Evolutionary conservation across 2,888 invertebrate genomes (phyloP).

Genomic region (Anarsia innoxiella): DNA sequence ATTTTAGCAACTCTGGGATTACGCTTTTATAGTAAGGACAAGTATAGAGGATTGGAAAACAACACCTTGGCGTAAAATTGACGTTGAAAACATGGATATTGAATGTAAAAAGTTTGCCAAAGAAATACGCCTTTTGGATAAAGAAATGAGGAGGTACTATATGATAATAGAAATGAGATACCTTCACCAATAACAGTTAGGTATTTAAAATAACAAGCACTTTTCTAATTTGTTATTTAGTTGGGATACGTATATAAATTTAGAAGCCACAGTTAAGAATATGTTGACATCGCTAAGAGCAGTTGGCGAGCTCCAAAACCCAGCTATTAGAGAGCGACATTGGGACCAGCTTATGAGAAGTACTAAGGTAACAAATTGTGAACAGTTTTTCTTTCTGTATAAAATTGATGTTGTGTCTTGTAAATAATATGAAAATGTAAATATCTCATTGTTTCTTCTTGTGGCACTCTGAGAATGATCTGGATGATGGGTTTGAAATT

Average conservation of each 20-base stretch:
- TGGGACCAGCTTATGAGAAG: constrained; percentile 98
- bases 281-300: constrained; percentile 96
- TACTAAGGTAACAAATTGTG: constrained; percentile 82
- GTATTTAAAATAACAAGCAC: too few relatives aligned
- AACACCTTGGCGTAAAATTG: constrained; percentile 96
- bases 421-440: constrained; percentile 18
- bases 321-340: constrained; percentile 95
- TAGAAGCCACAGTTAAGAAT: constrained; percentile 96
- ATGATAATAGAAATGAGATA: too few relatives aligned
- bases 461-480: constrained; percentile 28
- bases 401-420: too few relatives aligned
- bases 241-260: constrained; percentile 92
- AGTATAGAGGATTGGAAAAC: constrained; percentile 98
- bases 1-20: constrained; percentile 94
- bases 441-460: constrained; percentile 27
- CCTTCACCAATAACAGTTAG: too few relatives aligned
- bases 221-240: too few relatives aligned
- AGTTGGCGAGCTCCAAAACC: constrained; percentile 96
- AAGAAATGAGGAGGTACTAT: constrained; percentile 90
- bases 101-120: constrained; percentile 99
- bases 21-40: constrained; percentile 90
- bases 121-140: constrained; percentile 92
- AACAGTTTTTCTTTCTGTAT: constrained; percentile 15
- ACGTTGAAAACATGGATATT: constrained; percentile 98
- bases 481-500: constrained; percentile 31